Conservation (phyloP, 2,797 vertebrate genomes). For the Phataginus tricuspis region DNA sequence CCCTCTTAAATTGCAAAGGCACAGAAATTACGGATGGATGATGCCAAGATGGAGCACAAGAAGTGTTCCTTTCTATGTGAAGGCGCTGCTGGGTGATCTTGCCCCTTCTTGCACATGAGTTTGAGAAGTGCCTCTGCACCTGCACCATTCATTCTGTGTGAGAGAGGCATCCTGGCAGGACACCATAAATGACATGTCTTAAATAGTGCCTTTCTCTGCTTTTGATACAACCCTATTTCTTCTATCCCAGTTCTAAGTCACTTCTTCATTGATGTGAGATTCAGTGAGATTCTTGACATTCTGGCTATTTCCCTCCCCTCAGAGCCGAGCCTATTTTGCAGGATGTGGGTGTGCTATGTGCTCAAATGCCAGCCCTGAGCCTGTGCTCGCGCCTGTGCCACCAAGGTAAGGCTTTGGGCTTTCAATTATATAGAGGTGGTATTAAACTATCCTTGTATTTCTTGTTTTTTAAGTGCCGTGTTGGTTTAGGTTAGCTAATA, state of each 20-base stretch:
- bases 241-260: background rate
- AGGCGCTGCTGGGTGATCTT: fast-evolving
- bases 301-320: background rate
- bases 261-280: no score
- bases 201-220: background rate
- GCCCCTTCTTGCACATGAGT: background rate
- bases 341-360: no score
- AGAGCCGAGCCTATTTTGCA: background rate
- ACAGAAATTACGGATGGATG: background rate
- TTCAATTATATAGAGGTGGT: background rate
- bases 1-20: background rate
- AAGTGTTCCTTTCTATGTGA: background rate
- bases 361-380: background rate
- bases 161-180: background rate
- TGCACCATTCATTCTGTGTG: no score
- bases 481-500: conserved; percentile 29
- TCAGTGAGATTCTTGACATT: background rate
- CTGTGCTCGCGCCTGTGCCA: background rate
- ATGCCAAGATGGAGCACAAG: fast-evolving
- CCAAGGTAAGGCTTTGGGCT: background rate
- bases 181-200: background rate
- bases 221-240: background rate
- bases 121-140: background rate
- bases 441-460: background rate
- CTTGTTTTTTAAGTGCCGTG: background rate